These are phyloP conservation scores for Cheumatopsyche charites DNA, from an alignment of 1,140 invertebrate genomes.

Conservation along the genomic window DNA sequence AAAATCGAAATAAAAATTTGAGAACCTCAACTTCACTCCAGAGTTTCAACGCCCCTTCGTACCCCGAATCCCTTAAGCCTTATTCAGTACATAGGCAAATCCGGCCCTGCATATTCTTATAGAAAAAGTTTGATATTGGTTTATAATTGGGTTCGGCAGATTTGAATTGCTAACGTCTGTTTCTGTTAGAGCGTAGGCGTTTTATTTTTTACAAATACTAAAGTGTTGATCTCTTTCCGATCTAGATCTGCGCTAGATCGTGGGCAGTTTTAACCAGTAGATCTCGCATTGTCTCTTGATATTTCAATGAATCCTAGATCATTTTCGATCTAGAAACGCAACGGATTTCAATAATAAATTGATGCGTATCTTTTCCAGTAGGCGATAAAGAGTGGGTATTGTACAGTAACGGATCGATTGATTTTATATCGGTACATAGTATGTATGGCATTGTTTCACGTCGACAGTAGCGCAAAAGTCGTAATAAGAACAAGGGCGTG, in stretches of 20 bases:
- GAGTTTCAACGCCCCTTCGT: too few species aligned
- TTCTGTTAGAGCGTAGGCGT: not conserved
- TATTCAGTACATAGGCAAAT: too few species aligned
- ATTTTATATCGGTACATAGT: too few species aligned
- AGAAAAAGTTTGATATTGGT: not conserved
- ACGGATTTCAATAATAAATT: not conserved
- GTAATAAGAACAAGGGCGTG: conserved; percentile 11
- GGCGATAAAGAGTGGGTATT: not conserved
- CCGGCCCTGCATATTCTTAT: too few species aligned
- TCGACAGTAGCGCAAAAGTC: conserved; percentile 2
- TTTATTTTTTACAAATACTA: too few species aligned
- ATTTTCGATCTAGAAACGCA: too few species aligned
- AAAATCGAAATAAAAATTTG: too few species aligned
- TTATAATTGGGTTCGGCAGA: not conserved
- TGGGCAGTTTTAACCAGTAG: conserved; percentile 14
- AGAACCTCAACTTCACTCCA: too few species aligned
- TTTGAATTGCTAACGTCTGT: not conserved
- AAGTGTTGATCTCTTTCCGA: not conserved
- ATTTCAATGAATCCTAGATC: too few species aligned
- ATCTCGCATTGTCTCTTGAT: not conserved
- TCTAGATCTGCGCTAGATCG: not conserved
- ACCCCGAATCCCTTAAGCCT: too few species aligned
- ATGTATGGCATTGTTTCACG: not conserved
- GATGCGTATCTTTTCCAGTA: not conserved
- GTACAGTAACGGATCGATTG: conserved; percentile 7